A percentile compares a stretch with the other conserved stretches of the same genome.
These are phyloP conservation scores for Thermophis baileyi DNA, from an alignment of 2,113 vertebrate species.

Conservation along the genomic window DNA sequence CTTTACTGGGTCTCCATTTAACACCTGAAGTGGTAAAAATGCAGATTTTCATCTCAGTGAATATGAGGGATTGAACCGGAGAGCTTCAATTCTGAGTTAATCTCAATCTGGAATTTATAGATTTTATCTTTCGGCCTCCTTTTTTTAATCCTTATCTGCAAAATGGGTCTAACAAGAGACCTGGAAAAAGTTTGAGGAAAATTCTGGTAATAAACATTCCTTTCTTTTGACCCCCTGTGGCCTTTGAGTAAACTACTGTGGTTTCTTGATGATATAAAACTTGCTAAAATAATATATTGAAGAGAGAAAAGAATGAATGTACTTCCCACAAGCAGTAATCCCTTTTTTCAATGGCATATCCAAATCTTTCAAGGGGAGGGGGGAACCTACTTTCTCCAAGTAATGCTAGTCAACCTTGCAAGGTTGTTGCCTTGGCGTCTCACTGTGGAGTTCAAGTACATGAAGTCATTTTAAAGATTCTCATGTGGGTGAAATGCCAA, in stretches of 20 bases:
- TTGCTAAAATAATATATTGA: neutral
- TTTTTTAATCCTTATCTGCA: neutral
- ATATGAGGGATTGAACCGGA: neutral
- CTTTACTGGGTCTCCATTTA: neutral
- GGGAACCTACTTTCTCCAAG: neutral
- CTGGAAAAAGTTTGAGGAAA: neutral
- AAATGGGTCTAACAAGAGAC: neutral
- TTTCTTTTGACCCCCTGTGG: neutral
- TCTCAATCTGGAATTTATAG: neutral
- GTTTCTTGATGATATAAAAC: neutral
- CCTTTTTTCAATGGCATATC: neutral
- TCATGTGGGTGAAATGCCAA: neutral
- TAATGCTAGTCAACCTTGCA: neutral
- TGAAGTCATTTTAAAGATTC: neutral
- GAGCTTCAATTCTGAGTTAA: neutral
- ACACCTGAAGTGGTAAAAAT: neutral
- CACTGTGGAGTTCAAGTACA: neutral
- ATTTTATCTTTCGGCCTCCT: neutral
- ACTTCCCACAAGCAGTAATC: too few species aligned
- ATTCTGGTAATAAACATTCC: neutral
- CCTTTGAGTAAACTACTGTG: neutral
- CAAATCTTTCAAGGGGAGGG: neutral
- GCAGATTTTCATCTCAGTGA: neutral
- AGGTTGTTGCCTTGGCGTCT: neutral
- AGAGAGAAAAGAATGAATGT: neutral